Evolutionary conservation across 2,113 vertebrate species (phyloP).

Genomic region (Cebus imitator): DNA sequence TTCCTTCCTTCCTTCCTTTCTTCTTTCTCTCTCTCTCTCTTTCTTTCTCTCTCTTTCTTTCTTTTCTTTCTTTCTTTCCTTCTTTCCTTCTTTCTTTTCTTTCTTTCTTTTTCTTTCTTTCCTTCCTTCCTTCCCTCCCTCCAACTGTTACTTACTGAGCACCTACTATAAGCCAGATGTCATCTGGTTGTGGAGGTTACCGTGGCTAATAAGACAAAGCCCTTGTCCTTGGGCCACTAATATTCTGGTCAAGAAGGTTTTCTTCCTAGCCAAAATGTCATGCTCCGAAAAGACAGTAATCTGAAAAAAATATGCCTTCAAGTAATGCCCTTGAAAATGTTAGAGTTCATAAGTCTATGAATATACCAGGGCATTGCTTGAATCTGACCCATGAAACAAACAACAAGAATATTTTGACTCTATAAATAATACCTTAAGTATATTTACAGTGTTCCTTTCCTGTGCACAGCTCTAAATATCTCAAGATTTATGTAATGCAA

Average conservation of each 20-base stretch:
- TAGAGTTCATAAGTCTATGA: not conserved
- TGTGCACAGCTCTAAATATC: not conserved
- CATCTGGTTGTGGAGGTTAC: not conserved
- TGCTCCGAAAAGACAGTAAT: not conserved
- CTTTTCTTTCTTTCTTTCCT: not conserved
- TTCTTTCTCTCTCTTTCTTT: too few relatives aligned
- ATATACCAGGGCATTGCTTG: not conserved
- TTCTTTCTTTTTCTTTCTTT: too few relatives aligned
- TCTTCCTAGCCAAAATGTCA: not conserved
- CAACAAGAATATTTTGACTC: conserved; percentile 46
- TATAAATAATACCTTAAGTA: conserved; percentile 1
- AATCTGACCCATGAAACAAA: conserved; percentile 28
- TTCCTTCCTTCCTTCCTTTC: too few relatives aligned
- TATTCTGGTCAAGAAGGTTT: not conserved
- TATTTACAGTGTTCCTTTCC: conserved; percentile 46
- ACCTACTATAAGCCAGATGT: not conserved
- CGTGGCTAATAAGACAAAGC: not conserved
- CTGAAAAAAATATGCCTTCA: conserved; percentile 26
- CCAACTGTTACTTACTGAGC: not conserved
- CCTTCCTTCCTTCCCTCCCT: not conserved
- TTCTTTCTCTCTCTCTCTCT: fast-evolving
- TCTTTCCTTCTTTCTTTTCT: too few relatives aligned
- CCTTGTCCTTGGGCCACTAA: not conserved
- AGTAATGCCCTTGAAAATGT: conserved; percentile 29
- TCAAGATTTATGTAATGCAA: conserved; percentile 33